Base-by-base conservation (phyloP, 2,888 invertebrate species). In the Protonemura montana region DNA sequence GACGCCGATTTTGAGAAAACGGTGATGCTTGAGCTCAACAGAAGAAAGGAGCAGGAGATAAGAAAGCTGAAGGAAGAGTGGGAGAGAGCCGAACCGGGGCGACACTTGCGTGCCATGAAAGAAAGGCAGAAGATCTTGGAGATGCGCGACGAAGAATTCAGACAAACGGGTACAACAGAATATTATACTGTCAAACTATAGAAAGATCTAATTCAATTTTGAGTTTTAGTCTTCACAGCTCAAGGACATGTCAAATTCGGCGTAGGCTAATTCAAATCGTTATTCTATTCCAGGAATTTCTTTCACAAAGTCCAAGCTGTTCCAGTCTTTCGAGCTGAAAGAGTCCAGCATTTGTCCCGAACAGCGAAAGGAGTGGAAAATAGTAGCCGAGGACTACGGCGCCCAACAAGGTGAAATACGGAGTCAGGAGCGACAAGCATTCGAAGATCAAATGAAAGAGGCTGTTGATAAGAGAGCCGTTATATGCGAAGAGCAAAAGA, bases 21-120 rank as follows among this genome's bases (percentile, higher is more conserved):
- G 21, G 81, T 81, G 29, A 29, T n/a, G 27, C 81, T 81, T 21
- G 81, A 81, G 13, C 21, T 81, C 1, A 81, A 29, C 29, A 81
- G 28, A 29, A 81, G 81, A n/a, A 81, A 81, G 27, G 81, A 29
- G 29, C 21, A 29, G 21, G 81, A 81, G 21, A 7, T 81, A 5
- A 27, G 29, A 30, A n/a, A 21, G 21, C 27, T 81, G 25, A 81
- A 81, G 21, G 81, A 7, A 27, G 29, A 27, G 0, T 81, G 81
- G 81, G 81, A 81, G 29, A 29, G 30, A n/a, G 7, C 3, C 7
- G 81, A 81, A 0, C 81, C 81, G 2, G 81, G 81, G 16, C 29
- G 81, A 27, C 81, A 81, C 25, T 2, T n/a, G 3, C 28, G 81
- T 0, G 81, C 81, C 0, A 29, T 13, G 81, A 27, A 29, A 81